Evolutionary conservation across 1,140 invertebrate genomes (phyloP).

Genomic region (Ceratosolen solmsi): DNA sequence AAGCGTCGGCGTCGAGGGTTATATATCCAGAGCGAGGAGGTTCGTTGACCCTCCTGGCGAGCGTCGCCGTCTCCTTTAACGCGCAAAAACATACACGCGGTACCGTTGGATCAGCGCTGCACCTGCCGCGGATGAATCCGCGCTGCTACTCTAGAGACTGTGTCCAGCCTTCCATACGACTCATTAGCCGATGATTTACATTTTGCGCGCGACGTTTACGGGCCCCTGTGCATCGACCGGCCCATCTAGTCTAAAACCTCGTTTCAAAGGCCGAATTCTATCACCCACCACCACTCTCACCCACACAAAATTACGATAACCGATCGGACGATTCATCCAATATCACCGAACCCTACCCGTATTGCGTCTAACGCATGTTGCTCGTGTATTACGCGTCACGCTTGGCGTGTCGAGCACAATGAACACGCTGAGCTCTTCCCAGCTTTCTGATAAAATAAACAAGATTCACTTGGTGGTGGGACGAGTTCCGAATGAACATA

Average conservation of each 20-base stretch:
- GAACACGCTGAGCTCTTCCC: no score
- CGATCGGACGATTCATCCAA: no score
- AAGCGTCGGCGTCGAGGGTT: not conserved
- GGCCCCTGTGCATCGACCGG: not conserved
- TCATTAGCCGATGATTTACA: constrained; percentile 51
- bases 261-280: not conserved
- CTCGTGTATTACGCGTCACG: no score
- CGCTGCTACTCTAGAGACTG: constrained; percentile 9
- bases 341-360: no score
- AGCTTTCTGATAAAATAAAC: no score
- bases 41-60: constrained; percentile 41
- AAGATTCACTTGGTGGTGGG: no score
- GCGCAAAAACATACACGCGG: constrained; percentile 71
- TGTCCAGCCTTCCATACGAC: constrained; percentile 43
- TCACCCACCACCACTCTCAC: not conserved
- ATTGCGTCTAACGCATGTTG: no score
- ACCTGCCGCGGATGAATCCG: constrained; percentile 34
- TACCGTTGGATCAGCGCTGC: constrained; percentile 64
- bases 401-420: no score
- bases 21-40: constrained; percentile 47
- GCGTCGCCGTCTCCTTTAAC: constrained; percentile 56
- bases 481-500: no score
- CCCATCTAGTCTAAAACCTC: not conserved
- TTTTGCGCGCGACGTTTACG: not conserved
- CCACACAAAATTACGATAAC: not conserved